Evolutionary conservation across 1,140 invertebrate species (phyloP).

Genomic region (Papilio aristodemus): DNA sequence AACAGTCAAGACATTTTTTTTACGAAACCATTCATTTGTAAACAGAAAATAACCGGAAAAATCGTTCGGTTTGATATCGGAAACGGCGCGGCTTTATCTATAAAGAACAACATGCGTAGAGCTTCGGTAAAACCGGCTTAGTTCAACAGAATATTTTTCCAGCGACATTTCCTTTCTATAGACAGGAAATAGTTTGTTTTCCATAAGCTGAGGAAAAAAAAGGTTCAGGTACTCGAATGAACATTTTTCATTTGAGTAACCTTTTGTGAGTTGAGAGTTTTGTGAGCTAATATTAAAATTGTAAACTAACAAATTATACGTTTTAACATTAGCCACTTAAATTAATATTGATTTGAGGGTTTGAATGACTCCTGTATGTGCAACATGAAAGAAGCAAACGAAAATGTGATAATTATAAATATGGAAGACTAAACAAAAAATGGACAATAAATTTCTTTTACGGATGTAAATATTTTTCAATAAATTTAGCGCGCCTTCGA

Average conservation of each 20-base stretch:
- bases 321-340: too few species aligned
- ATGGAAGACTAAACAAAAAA: background rate
- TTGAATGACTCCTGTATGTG: background rate
- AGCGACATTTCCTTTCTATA: background rate
- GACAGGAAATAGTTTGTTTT: constrained; percentile 4
- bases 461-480: background rate
- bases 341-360: too few species aligned
- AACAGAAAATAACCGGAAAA: background rate
- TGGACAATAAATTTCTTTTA: too few species aligned
- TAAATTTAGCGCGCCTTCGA: background rate
- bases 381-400: background rate
- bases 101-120: background rate
- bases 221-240: background rate
- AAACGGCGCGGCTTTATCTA: constrained; percentile 8
- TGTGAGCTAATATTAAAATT: too few species aligned
- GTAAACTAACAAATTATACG: too few species aligned
- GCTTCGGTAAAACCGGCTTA: constrained; percentile 1
- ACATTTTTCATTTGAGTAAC: too few species aligned
- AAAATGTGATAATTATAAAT: background rate
- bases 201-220: background rate
- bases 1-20: too few species aligned
- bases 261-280: too few species aligned
- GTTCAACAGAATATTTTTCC: constrained; percentile 5
- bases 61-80: background rate
- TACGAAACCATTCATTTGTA: constrained; percentile 17